phyloP scores from a whole-genome alignment of 1,140 invertebrate species.

The Drosophila kohkoa region DNA sequence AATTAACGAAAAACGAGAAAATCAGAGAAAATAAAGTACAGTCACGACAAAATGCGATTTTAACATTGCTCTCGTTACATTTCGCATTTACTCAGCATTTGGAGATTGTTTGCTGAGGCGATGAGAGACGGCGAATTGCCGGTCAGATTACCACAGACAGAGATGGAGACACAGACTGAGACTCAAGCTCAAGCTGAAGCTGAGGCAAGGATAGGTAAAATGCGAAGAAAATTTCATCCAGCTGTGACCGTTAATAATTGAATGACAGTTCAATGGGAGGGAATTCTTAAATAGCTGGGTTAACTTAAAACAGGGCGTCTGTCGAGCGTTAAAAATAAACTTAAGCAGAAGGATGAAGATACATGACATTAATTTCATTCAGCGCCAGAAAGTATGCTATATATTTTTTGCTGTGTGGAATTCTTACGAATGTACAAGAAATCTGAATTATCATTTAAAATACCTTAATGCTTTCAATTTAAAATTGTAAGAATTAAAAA shows the following conservation, averaged over 20 bases:
- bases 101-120: conserved; percentile 67
- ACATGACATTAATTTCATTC: not conserved
- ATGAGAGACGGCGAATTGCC: not conserved
- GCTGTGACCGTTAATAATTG: conserved; percentile 9
- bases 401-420: not conserved
- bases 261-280: conserved; percentile 1
- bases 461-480: no score
- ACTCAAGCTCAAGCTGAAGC: not conserved
- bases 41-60: conserved; percentile 70
- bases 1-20: conserved; percentile 69
- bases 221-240: conserved; percentile 5
- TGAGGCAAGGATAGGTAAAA: not conserved
- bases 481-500: no score
- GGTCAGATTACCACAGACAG: not conserved
- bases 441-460: no score
- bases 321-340: not conserved
- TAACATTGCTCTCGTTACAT: conserved; percentile 52
- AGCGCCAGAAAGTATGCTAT: not conserved
- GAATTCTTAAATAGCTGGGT: not conserved
- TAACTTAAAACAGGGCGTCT: not conserved
- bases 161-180: not conserved
- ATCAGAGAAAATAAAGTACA: conserved; percentile 69
- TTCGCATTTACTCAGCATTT: conserved; percentile 71
- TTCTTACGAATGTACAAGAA: not conserved
- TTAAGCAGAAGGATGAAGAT: not conserved